Evolutionary conservation across 2,113 vertebrate species (phyloP), one percentile per base, ranked within the genome.

Genomic region (Hippocampus mohnikei): DNA sequence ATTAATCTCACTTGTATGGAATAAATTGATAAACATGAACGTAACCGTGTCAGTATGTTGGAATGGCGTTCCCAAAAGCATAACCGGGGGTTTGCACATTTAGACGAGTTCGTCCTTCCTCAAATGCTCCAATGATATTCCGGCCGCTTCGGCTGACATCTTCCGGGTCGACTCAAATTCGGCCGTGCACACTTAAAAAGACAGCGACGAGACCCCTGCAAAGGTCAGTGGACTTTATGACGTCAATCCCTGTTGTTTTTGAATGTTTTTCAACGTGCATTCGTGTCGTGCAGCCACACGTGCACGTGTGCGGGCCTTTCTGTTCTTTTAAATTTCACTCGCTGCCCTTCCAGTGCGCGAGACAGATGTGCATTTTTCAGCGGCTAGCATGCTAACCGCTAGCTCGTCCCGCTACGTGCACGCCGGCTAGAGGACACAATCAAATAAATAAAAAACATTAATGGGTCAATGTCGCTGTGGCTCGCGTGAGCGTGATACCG

Each of bases 131-230:
- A 87, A 79, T 82, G 58, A 79, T 20, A 81, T 67, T 53, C 37
- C 8, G 6, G 8, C 48, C 71, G 25, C 58, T 20, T 37, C 61
- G 2, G 3, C 27, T 1, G 37, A 84, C 79, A 69, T 21, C 84
- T 91, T 92, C 92, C 91, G 91, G 91, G 83, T 90, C 65, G 68
- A 16, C 46, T 1, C 20, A 53, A 23, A 81, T 82, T 81, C 75
- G 82, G 64, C 76, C 76, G 72, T 70, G 85, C 70, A 65, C 6
- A 65, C 11, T 27, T 46, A 44, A 29, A 53, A 79, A 79, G 72
- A 77, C 78, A 56, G 23, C 40, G 74, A 37, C 33, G 81, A 78
- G 69, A 33, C 62, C 55, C 86, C 71, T 80, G 77, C 80, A 80
- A 90, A 92, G 91, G 90, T 91, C 88, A 90, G 90, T 89, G 3